These are phyloP conservation scores for Recurvirostra avosetta DNA, from an alignment of 2,113 vertebrate species.

Conservation along the genomic window DNA sequence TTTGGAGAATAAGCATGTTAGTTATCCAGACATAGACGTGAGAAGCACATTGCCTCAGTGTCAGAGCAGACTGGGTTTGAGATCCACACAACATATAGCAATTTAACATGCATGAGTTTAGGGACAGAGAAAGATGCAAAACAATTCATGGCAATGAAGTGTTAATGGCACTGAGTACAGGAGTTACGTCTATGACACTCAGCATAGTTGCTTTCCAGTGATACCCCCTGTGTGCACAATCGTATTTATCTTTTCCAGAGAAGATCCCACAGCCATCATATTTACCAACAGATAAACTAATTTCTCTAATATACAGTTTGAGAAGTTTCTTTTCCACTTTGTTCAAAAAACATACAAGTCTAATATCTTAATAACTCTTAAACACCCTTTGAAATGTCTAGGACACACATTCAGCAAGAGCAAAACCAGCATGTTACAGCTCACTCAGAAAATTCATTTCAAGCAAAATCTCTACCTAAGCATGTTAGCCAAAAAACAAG, in stretches of 20 bases:
- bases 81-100: background rate
- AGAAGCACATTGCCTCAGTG: background rate
- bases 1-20: background rate
- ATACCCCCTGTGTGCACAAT: background rate
- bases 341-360: background rate
- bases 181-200: background rate
- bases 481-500: background rate
- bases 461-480: background rate
- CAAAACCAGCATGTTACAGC: background rate
- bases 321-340: background rate
- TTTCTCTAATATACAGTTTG: background rate
- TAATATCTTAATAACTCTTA: background rate
- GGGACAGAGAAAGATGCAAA: background rate
- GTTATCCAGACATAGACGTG: background rate
- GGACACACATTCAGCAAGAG: background rate
- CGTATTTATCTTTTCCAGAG: background rate
- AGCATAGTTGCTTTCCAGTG: background rate
- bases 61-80: background rate
- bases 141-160: background rate
- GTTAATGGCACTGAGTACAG: background rate
- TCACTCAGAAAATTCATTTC: background rate
- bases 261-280: background rate
- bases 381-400: background rate
- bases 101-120: background rate
- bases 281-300: background rate